Evolutionary conservation across 2,797 vertebrate species (phyloP).

Genomic region (Harpagifer antarcticus): DNA sequence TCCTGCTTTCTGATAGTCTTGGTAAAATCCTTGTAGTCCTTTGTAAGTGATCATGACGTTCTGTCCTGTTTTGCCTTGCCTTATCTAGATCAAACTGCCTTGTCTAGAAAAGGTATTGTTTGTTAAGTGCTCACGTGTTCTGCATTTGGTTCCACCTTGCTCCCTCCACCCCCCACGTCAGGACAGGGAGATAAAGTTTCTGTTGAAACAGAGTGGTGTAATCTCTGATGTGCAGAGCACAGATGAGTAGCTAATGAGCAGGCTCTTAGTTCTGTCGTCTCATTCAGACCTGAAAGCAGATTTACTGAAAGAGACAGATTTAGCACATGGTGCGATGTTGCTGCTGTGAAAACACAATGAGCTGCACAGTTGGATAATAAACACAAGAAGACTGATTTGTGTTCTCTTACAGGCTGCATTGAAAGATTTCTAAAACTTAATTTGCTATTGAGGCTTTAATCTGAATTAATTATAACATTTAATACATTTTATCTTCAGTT

Average conservation of each 20-base stretch:
- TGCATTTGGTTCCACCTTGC: too few species aligned
- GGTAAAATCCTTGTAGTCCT: too few species aligned
- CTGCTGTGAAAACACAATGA: not conserved
- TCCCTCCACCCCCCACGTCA: not conserved
- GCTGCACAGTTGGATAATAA: not conserved
- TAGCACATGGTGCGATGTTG: not conserved
- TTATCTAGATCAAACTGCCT: too few species aligned
- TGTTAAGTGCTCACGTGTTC: too few species aligned
- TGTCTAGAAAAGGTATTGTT: too few species aligned
- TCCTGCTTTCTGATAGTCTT: too few species aligned
- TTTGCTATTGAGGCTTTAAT: not conserved
- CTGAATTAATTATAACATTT: too few species aligned
- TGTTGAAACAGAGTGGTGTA: not conserved
- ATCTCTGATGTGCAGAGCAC: too few species aligned
- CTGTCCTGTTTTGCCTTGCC: too few species aligned
- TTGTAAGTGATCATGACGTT: too few species aligned
- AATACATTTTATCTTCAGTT: not conserved
- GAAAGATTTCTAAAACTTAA: not conserved
- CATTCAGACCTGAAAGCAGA: not conserved
- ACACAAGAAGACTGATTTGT: too few species aligned
- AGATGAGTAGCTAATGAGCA: too few species aligned
- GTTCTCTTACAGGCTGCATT: not conserved
- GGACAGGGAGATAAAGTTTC: not conserved
- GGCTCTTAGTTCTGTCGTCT: not conserved
- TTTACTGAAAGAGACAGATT: not conserved